Evolutionary conservation across 2,797 vertebrate species (phyloP).

Genomic region (Glossophaga mutica): DNA sequence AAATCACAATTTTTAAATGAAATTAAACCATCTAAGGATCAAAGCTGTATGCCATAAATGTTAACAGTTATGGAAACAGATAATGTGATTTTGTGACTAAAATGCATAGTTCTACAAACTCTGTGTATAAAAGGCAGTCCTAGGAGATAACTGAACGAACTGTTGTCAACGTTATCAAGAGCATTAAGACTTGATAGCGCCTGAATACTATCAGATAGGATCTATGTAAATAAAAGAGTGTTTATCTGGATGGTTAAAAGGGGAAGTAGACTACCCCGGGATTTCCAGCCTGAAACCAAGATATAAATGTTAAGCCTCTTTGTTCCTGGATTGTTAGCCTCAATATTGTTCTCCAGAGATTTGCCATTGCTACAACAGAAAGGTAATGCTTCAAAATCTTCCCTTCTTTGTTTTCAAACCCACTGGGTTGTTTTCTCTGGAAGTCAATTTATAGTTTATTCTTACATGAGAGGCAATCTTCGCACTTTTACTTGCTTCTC

Average conservation of each 20-base stretch:
- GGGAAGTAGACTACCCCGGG: slow-evolving; percentile 49
- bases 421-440: neutral
- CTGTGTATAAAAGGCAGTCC: slow-evolving; percentile 34
- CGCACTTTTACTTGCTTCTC: neutral
- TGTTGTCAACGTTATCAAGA: slow-evolving; percentile 59
- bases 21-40: slow-evolving; percentile 33
- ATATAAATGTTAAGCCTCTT: slow-evolving; percentile 60
- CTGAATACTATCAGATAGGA: slow-evolving; percentile 62
- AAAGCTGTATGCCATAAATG: slow-evolving; percentile 26
- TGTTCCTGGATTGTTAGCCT: slow-evolving; percentile 65
- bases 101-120: slow-evolving; percentile 9
- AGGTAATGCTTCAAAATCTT: slow-evolving; percentile 5
- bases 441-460: slow-evolving; percentile 29
- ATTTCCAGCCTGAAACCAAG: slow-evolving; percentile 59
- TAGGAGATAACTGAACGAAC: slow-evolving; percentile 26
- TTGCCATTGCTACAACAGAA: neutral
- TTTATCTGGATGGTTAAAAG: slow-evolving; percentile 56
- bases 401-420: slow-evolving; percentile 2
- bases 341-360: slow-evolving; percentile 49
- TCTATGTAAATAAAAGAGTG: slow-evolving; percentile 66
- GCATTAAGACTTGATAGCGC: slow-evolving; percentile 53
- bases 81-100: slow-evolving; percentile 20
- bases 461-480: neutral
- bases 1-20: slow-evolving; percentile 48
- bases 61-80: slow-evolving; percentile 18